Percentiles rank a stretch among this genome's conserved stretches.
Conservation (phyloP, 2,888 invertebrate genomes). For the Xestoiulus laeticollis region DNA sequence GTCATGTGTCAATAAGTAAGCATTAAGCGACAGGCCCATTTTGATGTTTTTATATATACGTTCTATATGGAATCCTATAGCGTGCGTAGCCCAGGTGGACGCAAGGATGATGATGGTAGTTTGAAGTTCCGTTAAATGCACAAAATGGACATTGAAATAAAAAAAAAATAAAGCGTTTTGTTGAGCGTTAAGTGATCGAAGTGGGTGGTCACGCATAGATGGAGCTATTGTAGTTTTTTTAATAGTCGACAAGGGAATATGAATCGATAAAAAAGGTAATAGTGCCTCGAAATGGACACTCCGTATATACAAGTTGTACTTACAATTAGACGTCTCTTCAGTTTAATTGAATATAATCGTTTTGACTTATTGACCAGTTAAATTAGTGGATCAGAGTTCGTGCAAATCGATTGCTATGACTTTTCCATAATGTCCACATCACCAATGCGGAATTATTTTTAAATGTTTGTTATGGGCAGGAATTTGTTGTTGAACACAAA, state of each 20-base stretch:
- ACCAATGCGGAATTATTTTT: neutral
- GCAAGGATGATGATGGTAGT: neutral
- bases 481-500: neutral
- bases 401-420: neutral
- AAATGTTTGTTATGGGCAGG: neutral
- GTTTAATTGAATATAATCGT: slow-evolving; percentile 4
- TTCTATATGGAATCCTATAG: neutral
- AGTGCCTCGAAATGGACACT: neutral
- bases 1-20: slow-evolving; percentile 33
- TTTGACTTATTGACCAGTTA: neutral
- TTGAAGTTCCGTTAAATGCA: slow-evolving; percentile 1
- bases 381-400: neutral
- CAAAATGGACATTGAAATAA: neutral
- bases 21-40: neutral
- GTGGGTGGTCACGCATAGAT: slow-evolving; percentile 22
- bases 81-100: neutral
- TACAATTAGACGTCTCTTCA: neutral
- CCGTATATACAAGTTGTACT: no score
- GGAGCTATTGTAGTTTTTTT: neutral
- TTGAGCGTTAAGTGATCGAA: neutral
- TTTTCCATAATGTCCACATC: neutral
- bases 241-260: neutral
- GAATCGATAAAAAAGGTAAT: neutral
- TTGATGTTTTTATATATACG: neutral
- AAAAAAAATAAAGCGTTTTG: neutral